Base-by-base conservation (phyloP, 2,797 vertebrate genomes). In the Hephaestus fuliginosus region DNA sequence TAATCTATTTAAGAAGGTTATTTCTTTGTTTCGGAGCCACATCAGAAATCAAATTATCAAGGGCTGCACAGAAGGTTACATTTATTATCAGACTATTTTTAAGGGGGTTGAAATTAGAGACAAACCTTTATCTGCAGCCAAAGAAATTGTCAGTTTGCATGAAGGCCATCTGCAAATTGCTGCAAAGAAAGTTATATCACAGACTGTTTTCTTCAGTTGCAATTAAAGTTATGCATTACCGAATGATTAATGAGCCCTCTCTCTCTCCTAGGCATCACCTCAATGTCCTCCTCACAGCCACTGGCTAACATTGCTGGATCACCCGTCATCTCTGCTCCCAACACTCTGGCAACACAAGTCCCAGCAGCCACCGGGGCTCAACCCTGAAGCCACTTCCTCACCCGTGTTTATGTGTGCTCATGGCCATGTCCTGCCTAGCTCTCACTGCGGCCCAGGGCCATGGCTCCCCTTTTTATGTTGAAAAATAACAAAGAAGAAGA, bases 271-370 rank as follows among this genome's bases (percentile, higher is more conserved):
- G 96, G 96, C 71, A 96, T 97, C 86, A 94, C 95, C 91, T 96
- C 96, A 78, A 96, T 97, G 96, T 93, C 96, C 84, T 93, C 95
- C 81, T 90, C 96, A 68, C 96, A 97, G 95, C 96, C 96, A n/a
- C 89, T 97, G 83, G 94, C 95, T 85, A 95, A 94, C 93, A 96
- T 97, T 70, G 95, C 96, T 70, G 96, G 95, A 82, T 96, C 96
- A 22, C 96, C 96, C 0, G 94, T 96, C 94, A 96, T 97, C 94
- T 95, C 96, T 87, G 95, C 95, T 84, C 95, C 96, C 20, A 96
- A 96, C 88, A 92, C 96, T 70, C 90, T 97, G 95, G 96, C 95
- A 70, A 95, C 96, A 83, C 96, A 96, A 89, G 95, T 97, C 86
- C 96, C 96, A 18, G 94, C 95, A 28, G 93, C 95, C 62, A 91